phyloP scores from a whole-genome alignment of 2,797 vertebrate genomes.

The Potorous gilbertii region DNA sequence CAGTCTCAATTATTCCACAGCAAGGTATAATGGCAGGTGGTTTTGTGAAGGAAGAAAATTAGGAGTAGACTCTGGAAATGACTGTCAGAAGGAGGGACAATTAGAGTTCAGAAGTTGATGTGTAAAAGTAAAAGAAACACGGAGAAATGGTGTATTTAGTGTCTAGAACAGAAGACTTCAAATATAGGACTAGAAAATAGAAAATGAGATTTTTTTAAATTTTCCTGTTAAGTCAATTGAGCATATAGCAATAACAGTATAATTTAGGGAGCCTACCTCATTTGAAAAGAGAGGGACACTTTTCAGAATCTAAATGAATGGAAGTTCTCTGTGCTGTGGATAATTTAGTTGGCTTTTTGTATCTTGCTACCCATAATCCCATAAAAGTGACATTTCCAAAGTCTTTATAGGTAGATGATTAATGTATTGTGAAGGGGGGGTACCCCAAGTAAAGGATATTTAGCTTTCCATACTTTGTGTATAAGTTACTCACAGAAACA shows the following conservation, averaged over 20 bases:
- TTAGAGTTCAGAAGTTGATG: background rate
- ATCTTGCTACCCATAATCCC: background rate
- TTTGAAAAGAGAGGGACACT: background rate
- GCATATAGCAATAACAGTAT: constrained; percentile 61
- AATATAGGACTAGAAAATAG: constrained; percentile 62
- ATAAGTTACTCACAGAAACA: background rate
- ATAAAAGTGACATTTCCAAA: background rate
- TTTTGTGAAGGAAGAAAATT: constrained; percentile 13
- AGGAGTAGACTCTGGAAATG: constrained; percentile 34
- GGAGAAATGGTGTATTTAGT: constrained; percentile 70
- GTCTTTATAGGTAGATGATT: background rate
- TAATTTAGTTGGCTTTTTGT: fast-evolving
- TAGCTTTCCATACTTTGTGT: background rate
- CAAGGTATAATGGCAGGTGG: background rate
- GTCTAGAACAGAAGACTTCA: constrained; percentile 31
- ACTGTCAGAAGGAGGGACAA: constrained; percentile 34
- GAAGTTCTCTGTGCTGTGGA: background rate
- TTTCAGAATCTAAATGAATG: background rate
- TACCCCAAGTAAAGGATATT: background rate
- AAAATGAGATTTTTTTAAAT: constrained; percentile 46
- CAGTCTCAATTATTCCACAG: constrained; percentile 21
- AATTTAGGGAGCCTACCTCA: constrained; percentile 10
- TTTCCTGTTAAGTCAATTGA: constrained; percentile 61
- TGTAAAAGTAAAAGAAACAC: constrained; percentile 23
- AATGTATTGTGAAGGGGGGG: background rate